Conservation (phyloP, 2,888 invertebrate genomes). For the Xestia sexstrigata region DNA sequence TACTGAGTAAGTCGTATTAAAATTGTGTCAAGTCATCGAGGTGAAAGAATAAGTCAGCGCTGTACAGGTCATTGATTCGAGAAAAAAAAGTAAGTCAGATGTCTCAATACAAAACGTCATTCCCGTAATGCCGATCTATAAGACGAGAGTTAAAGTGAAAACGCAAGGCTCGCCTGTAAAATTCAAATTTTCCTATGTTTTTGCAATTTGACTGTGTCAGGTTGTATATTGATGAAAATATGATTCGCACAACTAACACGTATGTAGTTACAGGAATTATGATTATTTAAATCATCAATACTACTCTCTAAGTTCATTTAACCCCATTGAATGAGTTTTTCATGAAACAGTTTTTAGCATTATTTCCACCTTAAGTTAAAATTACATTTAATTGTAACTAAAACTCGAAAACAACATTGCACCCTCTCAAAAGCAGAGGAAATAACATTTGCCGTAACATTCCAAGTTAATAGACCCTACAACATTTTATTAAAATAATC, state of each 20-base stretch:
- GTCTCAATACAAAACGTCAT: not conserved
- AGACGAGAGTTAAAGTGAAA: not conserved
- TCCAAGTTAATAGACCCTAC: slow-evolving; percentile 30
- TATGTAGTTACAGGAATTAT: too few relatives aligned
- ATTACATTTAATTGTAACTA: not conserved
- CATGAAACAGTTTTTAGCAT: too few relatives aligned
- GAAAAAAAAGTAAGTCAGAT: not conserved
- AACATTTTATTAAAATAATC: slow-evolving; percentile 50
- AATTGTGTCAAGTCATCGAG: not conserved
- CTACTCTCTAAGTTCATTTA: too few relatives aligned
- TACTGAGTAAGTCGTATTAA: not conserved
- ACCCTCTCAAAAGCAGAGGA: slow-evolving; percentile 25
- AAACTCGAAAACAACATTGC: slow-evolving; percentile 13
- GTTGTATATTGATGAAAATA: too few relatives aligned
- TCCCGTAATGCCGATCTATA: too few relatives aligned
- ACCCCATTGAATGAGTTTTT: too few relatives aligned
- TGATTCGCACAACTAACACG: too few relatives aligned
- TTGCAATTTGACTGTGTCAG: too few relatives aligned
- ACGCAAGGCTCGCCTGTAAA: too few relatives aligned
- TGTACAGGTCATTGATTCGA: not conserved
- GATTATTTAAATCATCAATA: too few relatives aligned
- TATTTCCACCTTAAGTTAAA: not conserved
- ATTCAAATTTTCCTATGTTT: too few relatives aligned
- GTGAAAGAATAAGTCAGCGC: not conserved
- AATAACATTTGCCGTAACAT: slow-evolving; percentile 38